Percentiles rank a stretch among this genome's conserved stretches.
Evolutionary conservation across 2,888 invertebrate genomes (phyloP).

Genomic region (Pediacus dermestoides): DNA sequence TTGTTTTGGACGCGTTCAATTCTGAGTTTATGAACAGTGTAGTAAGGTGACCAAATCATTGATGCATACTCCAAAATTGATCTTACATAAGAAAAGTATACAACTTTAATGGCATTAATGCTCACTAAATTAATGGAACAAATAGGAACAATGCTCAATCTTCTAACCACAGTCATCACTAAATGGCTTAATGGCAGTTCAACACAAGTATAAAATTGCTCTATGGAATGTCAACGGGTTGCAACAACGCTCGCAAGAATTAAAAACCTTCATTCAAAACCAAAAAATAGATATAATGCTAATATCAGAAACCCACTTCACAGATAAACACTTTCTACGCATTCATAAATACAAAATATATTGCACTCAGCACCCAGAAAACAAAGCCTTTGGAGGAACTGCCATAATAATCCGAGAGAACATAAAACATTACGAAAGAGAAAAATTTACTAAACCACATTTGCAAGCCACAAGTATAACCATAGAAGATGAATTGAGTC

Average conservation of each 20-base stretch:
- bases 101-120: too few relatives aligned
- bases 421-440: conserved; percentile 21
- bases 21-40: too few relatives aligned
- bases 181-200: too few relatives aligned
- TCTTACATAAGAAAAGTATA: too few relatives aligned
- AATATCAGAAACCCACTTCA: conserved; percentile 21
- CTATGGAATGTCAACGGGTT: conserved; percentile 26
- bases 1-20: too few relatives aligned
- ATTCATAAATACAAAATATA: conserved; percentile 23
- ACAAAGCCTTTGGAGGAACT: conserved; percentile 20
- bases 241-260: conserved; percentile 17
- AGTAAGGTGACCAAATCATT: too few relatives aligned
- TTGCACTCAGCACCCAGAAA: conserved; percentile 20
- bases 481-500: conserved; percentile 14
- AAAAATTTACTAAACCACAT: conserved; percentile 15
- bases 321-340: conserved; percentile 18
- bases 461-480: conserved; percentile 23
- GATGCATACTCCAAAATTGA: too few relatives aligned
- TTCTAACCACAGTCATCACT: too few relatives aligned
- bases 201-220: conserved; percentile 19
- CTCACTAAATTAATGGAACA: too few relatives aligned
- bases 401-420: conserved; percentile 19
- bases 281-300: conserved; percentile 22
- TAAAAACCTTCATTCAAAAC: conserved; percentile 13
- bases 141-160: too few relatives aligned